Evolutionary conservation across 2,888 invertebrate species (phyloP), one percentile per base, ranked within the genome.

Genomic region (Drosophila subsilvestris): DNA sequence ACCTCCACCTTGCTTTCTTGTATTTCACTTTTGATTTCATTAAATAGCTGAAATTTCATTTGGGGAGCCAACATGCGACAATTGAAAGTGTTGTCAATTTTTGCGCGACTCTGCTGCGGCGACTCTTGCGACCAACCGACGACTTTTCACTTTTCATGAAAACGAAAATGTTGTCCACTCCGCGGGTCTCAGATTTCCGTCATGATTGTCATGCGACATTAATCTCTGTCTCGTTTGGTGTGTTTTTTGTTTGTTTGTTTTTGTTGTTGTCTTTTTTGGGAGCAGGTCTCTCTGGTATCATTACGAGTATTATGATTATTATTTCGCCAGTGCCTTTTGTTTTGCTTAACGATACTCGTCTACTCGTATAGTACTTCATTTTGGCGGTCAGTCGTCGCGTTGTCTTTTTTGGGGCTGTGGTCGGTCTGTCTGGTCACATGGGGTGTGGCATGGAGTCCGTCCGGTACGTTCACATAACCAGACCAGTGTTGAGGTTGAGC

Each of bases 181-280:
- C 75, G 62, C 69, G 86, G 78, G 55, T 75, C 66, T 79, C 76
- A 82, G 81, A 82, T 82, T 86, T 83, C 86, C 86, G 84, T 86
- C 82, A 77, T 86, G 86, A 86, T 67, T 84, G 85, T 81, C 82
- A 86, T 86, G 83, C 87, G 85, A 84, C 83, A 83, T 86, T 84
- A 83, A 83, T 79, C 76, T 79, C 70, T 59, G 74, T 61, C 56
- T 66, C 66, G 66, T 66, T 66, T 66, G 66, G 65, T 49, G 37
- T 12, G 10, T 29, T 29, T 29, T 29, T 25, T 6, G 6, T 5
- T 22, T 25, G 6, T 6, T 25, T 25, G 5, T 29, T 29, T 29
- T 29, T 56, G n/a, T n/a, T 2, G 1, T 32, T 12, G 0, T 7
- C n/a, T 37, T 59, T 48, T 50, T 56, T 58, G 58, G 48, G 32